Evolutionary conservation across 1,140 invertebrate genomes (phyloP).

Genomic region (Drosophila sproati): DNA sequence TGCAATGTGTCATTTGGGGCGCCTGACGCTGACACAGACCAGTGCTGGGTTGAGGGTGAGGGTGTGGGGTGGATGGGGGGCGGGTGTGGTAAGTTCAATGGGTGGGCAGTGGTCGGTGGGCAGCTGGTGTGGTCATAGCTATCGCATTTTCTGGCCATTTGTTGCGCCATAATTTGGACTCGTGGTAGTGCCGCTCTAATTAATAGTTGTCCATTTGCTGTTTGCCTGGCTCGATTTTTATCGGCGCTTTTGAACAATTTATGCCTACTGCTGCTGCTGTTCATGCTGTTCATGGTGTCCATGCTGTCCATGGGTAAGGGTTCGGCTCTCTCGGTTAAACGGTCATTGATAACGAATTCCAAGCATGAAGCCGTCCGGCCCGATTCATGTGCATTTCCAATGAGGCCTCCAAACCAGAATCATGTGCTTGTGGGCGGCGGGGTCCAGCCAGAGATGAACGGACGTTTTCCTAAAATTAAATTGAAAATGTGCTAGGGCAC

Average conservation of each 20-base stretch:
- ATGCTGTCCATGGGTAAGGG: not conserved
- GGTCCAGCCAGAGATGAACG: slow-evolving; percentile 12
- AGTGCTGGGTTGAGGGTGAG: not conserved
- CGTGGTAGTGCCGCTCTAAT: slow-evolving; percentile 65
- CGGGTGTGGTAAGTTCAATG: slow-evolving; percentile 16
- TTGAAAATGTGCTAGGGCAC: slow-evolving; percentile 56
- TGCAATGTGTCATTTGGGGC: slow-evolving; percentile 46
- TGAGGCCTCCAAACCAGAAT: slow-evolving; percentile 29
- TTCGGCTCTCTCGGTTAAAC: slow-evolving; percentile 16
- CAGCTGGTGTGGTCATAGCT: slow-evolving; percentile 41
- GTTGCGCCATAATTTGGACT: slow-evolving; percentile 71
- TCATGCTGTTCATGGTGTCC: too few relatives aligned
- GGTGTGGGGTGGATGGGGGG: not conserved
- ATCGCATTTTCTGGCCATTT: slow-evolving; percentile 66
- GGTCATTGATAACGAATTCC: slow-evolving; percentile 74
- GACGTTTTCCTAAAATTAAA: slow-evolving; percentile 67
- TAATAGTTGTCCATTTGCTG: slow-evolving; percentile 75
- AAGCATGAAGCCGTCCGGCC: slow-evolving; percentile 55
- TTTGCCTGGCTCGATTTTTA: slow-evolving; percentile 66
- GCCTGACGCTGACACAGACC: slow-evolving; percentile 12
- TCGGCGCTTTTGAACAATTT: slow-evolving; percentile 68
- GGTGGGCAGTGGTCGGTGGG: slow-evolving; percentile 13
- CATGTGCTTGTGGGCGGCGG: not conserved
- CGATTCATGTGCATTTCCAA: slow-evolving; percentile 72
- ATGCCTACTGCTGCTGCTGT: slow-evolving; percentile 29